Evolutionary conservation across 2,797 vertebrate species (phyloP), one percentile per base, ranked within the genome.

Genomic region (Nyctibius grandis): DNA sequence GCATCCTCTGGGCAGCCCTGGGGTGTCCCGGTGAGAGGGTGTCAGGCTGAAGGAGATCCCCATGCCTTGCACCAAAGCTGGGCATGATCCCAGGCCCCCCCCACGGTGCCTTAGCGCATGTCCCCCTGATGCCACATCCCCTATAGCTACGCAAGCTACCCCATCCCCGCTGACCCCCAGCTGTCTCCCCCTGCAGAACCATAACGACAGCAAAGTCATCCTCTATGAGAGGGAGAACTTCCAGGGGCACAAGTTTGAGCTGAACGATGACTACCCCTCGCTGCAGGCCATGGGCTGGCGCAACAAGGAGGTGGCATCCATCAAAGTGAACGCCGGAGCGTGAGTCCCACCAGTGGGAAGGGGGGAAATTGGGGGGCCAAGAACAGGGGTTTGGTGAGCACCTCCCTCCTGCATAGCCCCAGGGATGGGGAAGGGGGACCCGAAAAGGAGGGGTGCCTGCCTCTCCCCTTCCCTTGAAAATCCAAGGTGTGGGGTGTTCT

Each of bases 281-380:
- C 98, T 99, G 96, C 98, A 99, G 97, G 99, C 99, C 96, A 99
- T 99, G 99, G 99, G 99, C 88, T 99, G 99, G 99, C 98, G 98
- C 97, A 99, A 98, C 98, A 99, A 99, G 97, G 99, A 99, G 92
- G 99, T 99, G 82, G 98, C 98, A 61, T 99, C 99, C 63, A 98
- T 99, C 97, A 99, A 99, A 98, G 98, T 99, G 98, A 99, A 98
- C 96, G 98, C 99, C 0, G 99, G 99, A 98, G 99, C 99, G 99
- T 99, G 98, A 99, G 99, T 98, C 48, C 28, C 3, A 18, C 33
- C 31, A 6, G 11, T 0, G 2, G 60, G 70, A 45, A 25, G 5
- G 9, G 33, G 29, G 28, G 16, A 3, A 2, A 9, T 20, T n/a
- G n/a, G 15, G 59, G n/a, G 48, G 23, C 48, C 8, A 2, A 28